Base-by-base conservation (phyloP, 37 sponge, comb jelly and placozoan species). In the Diacarnus erythraeanus region DNA sequence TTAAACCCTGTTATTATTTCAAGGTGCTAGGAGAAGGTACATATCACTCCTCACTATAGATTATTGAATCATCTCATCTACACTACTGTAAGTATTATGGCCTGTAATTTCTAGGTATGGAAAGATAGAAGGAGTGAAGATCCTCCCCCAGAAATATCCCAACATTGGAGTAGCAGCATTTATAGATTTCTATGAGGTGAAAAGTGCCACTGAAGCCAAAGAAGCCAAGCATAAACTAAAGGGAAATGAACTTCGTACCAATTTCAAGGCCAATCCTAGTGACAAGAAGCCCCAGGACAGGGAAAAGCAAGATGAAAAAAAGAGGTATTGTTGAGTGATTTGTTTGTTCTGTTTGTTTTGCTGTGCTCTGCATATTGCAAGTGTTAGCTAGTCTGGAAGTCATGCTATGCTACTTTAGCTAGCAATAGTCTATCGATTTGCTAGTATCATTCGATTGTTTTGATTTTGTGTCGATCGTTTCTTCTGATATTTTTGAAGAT, bases 151-250 rank as follows among this genome's bases (percentile, higher is more conserved):
- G 68, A 72, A 63, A 29, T 75, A 79, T 39, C 91, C 87, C 5
- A 82, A 82, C 47, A 71, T 63, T 22, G 93, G 96, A 20, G 73
- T 90, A 0, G 92, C 96, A 18, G 92, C 96, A 23, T 95, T 92
- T 54, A 65, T 95, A 59, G 96, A 95, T 77, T 95, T 95, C 76
- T 69, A 76, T 54, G 83, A 86, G 43, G 76, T 81, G 29, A 47
- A 75, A 6, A 70, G 77, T 42, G 96, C 96, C n/a, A 61, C 85
- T 26, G 83, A 88, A 38, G 90, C 93, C 20, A 72, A 80, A 17
- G 79, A 93, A 37, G 68, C 79, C 21, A 75, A 78, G 44, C 82
- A 77, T 38, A 75, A 72, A 61, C 35, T 86, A 36, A 63, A 75
- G 10, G 85, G 87, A 5, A 41, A 64, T 33, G 90, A 90, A 0